phyloP scores from a whole-genome alignment of 2,888 invertebrate genomes.

The Dryadula phaetusa region DNA sequence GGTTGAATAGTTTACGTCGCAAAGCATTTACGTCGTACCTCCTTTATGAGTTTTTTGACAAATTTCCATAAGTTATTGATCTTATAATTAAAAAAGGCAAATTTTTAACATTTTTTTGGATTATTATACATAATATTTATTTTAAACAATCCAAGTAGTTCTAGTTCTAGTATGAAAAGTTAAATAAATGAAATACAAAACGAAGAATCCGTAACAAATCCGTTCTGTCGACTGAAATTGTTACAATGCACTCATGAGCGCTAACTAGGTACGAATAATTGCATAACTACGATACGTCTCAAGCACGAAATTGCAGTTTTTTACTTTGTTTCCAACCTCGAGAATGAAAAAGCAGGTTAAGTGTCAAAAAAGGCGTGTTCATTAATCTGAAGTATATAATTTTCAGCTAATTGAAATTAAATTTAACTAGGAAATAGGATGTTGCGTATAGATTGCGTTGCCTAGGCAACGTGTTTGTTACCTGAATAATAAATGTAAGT shows the following conservation, averaged over 20 bases:
- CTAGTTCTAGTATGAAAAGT: neutral
- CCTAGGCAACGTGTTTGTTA: too few species aligned
- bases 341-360: constrained; percentile 23
- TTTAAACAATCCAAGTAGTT: too few species aligned
- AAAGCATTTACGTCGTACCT: too few species aligned
- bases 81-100: too few species aligned
- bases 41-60: too few species aligned
- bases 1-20: too few species aligned
- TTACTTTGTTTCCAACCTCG: constrained; percentile 24
- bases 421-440: too few species aligned
- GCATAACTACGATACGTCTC: constrained; percentile 40
- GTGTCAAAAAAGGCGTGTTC: constrained; percentile 1
- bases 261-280: constrained; percentile 42
- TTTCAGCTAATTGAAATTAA: neutral
- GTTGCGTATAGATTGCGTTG: too few species aligned
- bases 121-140: too few species aligned
- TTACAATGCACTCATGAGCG: constrained; percentile 32
- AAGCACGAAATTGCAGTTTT: constrained; percentile 39
- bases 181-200: neutral
- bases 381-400: constrained; percentile 3
- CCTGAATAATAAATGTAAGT: too few species aligned
- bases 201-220: neutral
- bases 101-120: too few species aligned
- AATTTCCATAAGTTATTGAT: too few species aligned
- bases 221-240: constrained; percentile 4